phyloP scores from a whole-genome alignment of 2,113 vertebrate genomes.

The Syngnathoides biaculeatus region DNA sequence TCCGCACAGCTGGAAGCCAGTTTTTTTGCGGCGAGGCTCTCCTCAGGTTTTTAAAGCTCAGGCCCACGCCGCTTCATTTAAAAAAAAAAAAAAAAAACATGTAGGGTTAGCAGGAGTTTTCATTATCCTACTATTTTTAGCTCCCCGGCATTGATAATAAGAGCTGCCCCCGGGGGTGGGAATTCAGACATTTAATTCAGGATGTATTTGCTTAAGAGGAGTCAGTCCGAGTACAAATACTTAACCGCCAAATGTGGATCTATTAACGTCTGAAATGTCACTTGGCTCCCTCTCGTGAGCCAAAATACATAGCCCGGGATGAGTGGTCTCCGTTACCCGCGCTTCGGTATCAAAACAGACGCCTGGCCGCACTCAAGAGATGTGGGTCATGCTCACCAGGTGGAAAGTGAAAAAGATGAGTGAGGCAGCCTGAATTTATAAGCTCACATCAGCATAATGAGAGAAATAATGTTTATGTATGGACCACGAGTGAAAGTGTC shows the following conservation, averaged over 20 bases:
- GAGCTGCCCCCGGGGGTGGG: conserved; percentile 36
- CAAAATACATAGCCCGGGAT: conserved; percentile 59
- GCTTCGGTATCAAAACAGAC: conserved; percentile 64
- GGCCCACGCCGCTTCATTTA: conserved; percentile 49
- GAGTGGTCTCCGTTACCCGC: conserved; percentile 65
- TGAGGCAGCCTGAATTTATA: conserved; percentile 56
- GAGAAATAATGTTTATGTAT: conserved; percentile 68
- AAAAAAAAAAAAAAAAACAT: conserved; percentile 65
- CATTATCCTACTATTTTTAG: conserved; percentile 63
- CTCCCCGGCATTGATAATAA: conserved; percentile 46
- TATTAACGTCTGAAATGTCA: conserved; percentile 55
- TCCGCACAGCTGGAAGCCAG: conserved; percentile 55
- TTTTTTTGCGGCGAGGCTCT: conserved; percentile 60
- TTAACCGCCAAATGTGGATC: conserved; percentile 39
- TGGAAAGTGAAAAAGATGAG: conserved; percentile 70
- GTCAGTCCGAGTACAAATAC: conserved; percentile 48
- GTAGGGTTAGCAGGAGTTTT: conserved; percentile 48
- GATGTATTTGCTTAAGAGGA: conserved; percentile 39
- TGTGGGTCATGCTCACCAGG: conserved; percentile 72
- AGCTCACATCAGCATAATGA: conserved; percentile 65
- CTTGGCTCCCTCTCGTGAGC: conserved; percentile 41
- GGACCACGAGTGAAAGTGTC: conserved; percentile 45
- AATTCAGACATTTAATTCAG: conserved; percentile 22
- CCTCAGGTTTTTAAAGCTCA: conserved; percentile 60
- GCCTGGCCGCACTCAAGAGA: conserved; percentile 52